A percentile compares a stretch with the other conserved stretches of the same genome.
Conservation (phyloP, 2,888 invertebrate species). For the Meandrusa payeni region DNA sequence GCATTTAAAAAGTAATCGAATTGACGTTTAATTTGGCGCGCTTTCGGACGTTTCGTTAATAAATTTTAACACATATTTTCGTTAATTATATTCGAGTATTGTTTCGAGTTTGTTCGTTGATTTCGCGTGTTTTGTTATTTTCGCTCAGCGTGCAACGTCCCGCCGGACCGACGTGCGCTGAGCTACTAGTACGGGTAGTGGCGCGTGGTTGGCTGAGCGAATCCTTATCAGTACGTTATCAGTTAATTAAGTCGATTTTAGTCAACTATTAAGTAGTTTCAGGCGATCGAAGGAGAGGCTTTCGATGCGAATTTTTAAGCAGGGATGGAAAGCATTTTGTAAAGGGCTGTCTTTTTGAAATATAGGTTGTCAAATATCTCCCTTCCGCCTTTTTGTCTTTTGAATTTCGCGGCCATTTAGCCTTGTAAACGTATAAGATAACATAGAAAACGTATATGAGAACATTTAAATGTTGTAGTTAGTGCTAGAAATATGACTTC, state of each 20-base stretch:
- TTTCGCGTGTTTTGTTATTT: conserved; percentile 40
- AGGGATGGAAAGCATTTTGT: no score
- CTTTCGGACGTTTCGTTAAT: conserved; percentile 29
- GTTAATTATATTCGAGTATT: conserved; percentile 44
- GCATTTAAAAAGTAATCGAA: conserved; percentile 20
- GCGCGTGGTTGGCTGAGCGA: conserved; percentile 37
- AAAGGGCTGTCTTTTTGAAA: no score
- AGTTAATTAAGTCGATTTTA: conserved; percentile 41
- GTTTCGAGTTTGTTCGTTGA: conserved; percentile 56
- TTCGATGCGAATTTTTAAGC: no score
- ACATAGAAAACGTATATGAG: no score
- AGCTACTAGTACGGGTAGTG: conserved; percentile 48
- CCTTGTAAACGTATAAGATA: no score
- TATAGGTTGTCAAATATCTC: no score
- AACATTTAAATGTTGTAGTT: no score
- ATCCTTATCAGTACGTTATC: conserved; percentile 57
- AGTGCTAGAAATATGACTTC: no score
- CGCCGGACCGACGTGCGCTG: conserved; percentile 54
- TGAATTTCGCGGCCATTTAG: no score
- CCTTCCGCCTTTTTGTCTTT: no score
- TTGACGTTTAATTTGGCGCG: conserved; percentile 30
- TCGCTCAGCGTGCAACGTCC: conserved; percentile 52
- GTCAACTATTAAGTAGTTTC: conserved; percentile 33
- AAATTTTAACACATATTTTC: conserved; percentile 33
- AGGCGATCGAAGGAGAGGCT: background rate